Percentiles rank a stretch among this genome's conserved stretches.
Evolutionary conservation across 2,113 vertebrate genomes (phyloP).

Genomic region (Erythrolamprus reginae): DNA sequence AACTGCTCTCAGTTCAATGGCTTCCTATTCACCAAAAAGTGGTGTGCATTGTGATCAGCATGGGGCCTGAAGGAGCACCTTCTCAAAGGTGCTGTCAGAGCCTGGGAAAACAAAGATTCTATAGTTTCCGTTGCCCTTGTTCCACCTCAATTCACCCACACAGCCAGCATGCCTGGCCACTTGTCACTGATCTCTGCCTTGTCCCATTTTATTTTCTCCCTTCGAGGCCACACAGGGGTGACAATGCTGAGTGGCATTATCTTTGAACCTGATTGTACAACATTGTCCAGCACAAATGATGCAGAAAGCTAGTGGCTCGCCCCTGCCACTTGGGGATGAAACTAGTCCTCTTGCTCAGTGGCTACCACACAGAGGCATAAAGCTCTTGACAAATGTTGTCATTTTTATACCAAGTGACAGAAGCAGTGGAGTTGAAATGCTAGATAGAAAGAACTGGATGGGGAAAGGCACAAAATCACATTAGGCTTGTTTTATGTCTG

Average conservation of each 20-base stretch:
- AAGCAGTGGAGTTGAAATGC: constrained; percentile 48
- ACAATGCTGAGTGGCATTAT: constrained; percentile 16
- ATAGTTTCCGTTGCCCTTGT: constrained; percentile 68
- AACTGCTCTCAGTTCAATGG: constrained; percentile 72
- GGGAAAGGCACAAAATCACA: constrained; percentile 4
- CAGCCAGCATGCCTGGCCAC: constrained; percentile 60
- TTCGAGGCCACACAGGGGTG: constrained; percentile 58
- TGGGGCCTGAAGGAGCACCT: constrained; percentile 16
- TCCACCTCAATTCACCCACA: constrained; percentile 73
- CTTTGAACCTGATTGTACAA: constrained; percentile 29
- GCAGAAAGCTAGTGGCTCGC: constrained; percentile 39
- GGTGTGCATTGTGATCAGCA: constrained; percentile 8
- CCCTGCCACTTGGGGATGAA: neutral
- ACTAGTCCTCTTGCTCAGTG: constrained; percentile 44
- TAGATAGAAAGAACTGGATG: neutral
- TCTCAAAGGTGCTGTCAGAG: constrained; percentile 60
- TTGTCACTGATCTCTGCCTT: constrained; percentile 74
- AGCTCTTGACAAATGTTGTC: constrained; percentile 17
- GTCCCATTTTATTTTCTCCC: constrained; percentile 47
- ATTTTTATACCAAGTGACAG: constrained; percentile 21
- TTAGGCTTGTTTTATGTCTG: neutral
- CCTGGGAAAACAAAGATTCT: constrained; percentile 75
- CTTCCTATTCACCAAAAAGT: constrained; percentile 49
- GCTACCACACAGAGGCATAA: constrained; percentile 1
- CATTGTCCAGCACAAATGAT: constrained; percentile 44